Base-by-base conservation (phyloP, 2,797 vertebrate genomes). In the Podarcis siculus region DNA sequence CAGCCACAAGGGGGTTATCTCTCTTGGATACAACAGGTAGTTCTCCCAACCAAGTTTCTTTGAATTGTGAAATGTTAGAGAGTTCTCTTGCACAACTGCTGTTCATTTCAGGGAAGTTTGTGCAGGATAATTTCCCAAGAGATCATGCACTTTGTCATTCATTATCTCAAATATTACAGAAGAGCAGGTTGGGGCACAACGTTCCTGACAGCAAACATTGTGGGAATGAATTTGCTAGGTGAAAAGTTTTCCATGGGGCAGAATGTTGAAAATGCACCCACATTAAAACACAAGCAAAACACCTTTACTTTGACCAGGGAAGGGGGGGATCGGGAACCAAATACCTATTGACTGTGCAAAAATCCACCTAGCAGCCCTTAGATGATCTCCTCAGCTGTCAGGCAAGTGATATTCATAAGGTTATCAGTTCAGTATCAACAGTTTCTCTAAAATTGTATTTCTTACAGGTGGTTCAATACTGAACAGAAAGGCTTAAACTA, bases 401-500 rank as follows among this genome's bases (percentile, higher is more conserved):
- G 81, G 21, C 7, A 89, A 83, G 13, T 0, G 78, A 35, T n/a
- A 5, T 64, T 5, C 23, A 77, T 80, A 3, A 3, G 55, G 86
- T 61, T 5, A 39, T 1, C 45, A 83, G 8, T 7, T 76, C 9
- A 45, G 35, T 45, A 13, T 4, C 42, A 81, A 91, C 90, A 82
- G 79, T 35, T 35, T 86, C 37, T 72, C 32, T 79, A 79, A 66
- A 91, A 89, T 2, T 19, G 35, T 92, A 1, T 1, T 37, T 17
- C 30, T 75, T 77, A 58, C 67, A 61, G 83, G 87, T 37, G 23
- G 2, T 67, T 88, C 61, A 91, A 83, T 83, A 79, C 42, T 7
- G 88, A 78, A 55, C 83, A 85, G 76, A 89, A 72, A 23, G 35
- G 87, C 82, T 83, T 89, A 49, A 92, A 90, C 42, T 3, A 0